Base-by-base conservation (phyloP, 1,140 invertebrate species). In the Drosophila bocqueti region DNA sequence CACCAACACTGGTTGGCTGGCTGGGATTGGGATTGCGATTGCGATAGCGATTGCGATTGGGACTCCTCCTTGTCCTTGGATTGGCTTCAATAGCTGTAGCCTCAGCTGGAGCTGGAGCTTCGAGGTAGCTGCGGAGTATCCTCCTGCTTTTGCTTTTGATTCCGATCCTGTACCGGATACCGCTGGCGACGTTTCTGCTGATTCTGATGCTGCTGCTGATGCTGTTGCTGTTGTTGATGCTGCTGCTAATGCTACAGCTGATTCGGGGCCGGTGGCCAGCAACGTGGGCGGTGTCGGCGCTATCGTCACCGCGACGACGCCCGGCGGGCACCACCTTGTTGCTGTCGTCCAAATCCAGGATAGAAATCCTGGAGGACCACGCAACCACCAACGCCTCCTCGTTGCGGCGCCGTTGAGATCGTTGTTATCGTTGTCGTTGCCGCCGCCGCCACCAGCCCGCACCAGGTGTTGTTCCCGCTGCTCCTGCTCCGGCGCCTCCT, bases 351-450 rank as follows among this genome's bases (percentile, higher is more conserved):
- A 26, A 57, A 40, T 57, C 54, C 54, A 57, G 54, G 36, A 57
- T 57, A 66, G 29, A 68, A 36, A 54, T 74, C 46, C 49, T 72
- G 63, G 72, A 69, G 76, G 80, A 87, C 67, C 83, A 77, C 76
- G 79, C 79, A 68, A 79, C 79, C 71, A 69, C 75, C 64, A 62
- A 74, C 47, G 63, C 64, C 64, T 65, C 26, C 65, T 72, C 74
- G 73, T 63, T 82, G 61, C 74, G 62, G 52, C 68, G 87, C 81
- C 78, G 80, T 81, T 91, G 83, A 91, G 83, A 81, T 91, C 81
- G 87, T 80, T 72, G 74, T 72, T 74, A 52, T 71, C 61, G 46
- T 71, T 83, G 64, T 60, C 57, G 46, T 54, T 78, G 81, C 66
- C 57, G 83, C 68, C 76, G 72, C 58, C 75, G 79, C 65, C 83